These are phyloP conservation scores for Notoglanidium macrostoma DNA, from an alignment of 2,797 vertebrate species.

Conservation along the genomic window DNA sequence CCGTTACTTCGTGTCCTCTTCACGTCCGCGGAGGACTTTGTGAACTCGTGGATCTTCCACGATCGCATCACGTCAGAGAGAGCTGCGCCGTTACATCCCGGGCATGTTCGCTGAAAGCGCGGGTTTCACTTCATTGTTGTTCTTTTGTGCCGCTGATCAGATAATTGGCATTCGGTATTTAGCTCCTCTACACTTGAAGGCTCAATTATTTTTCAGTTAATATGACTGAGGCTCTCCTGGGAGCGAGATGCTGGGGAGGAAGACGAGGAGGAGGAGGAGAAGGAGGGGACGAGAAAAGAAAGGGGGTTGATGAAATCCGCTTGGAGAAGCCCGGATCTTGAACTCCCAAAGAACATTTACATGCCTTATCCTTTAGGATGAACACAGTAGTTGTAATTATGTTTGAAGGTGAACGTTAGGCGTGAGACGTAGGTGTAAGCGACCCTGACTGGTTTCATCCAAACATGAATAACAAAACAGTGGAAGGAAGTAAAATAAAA, in stretches of 20 bases:
- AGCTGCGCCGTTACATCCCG: neutral
- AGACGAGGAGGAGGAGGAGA: slow-evolving; percentile 12
- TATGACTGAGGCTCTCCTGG: slow-evolving; percentile 29
- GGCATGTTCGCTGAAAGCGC: neutral
- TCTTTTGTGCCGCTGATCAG: slow-evolving; percentile 36
- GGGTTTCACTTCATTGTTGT: neutral
- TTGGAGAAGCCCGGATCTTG: neutral
- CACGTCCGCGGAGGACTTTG: neutral
- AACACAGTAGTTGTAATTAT: neutral
- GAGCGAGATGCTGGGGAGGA: slow-evolving; percentile 18
- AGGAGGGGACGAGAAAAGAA: slow-evolving; percentile 17
- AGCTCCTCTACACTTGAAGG: slow-evolving; percentile 38
- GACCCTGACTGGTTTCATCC: neutral
- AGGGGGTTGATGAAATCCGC: slow-evolving; percentile 16
- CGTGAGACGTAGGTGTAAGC: neutral
- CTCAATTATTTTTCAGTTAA: slow-evolving; percentile 50
- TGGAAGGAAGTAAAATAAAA: no score
- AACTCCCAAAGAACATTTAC: neutral
- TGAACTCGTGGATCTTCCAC: neutral
- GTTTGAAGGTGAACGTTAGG: neutral
- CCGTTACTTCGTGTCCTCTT: neutral
- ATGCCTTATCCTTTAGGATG: neutral
- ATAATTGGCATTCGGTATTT: slow-evolving; percentile 50
- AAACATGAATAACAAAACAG: neutral
- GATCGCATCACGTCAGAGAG: neutral